Evolutionary conservation across 2,113 vertebrate genomes (phyloP).

Genomic region (Plotosus lineatus): DNA sequence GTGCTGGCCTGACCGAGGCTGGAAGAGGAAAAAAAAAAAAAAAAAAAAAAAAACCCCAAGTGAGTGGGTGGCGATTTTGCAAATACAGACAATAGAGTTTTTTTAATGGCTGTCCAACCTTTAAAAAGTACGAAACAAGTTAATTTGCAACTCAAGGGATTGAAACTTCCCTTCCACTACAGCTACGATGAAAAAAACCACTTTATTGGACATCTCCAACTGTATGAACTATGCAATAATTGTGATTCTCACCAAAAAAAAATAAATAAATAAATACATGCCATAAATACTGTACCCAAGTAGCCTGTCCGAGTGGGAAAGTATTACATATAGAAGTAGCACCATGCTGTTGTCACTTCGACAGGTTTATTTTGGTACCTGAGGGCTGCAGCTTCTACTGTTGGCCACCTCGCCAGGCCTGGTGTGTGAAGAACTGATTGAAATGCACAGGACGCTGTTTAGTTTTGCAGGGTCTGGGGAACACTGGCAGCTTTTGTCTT

Average conservation of each 20-base stretch:
- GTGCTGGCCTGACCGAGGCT: slow-evolving; percentile 66
- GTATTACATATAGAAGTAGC: slow-evolving; percentile 10
- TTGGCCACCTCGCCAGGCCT: slow-evolving; percentile 55
- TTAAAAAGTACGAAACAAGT: slow-evolving; percentile 69
- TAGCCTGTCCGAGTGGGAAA: neutral
- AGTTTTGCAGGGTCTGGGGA: slow-evolving; percentile 59
- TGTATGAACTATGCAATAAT: neutral
- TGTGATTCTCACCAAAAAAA: neutral
- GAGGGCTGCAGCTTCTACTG: slow-evolving; percentile 48
- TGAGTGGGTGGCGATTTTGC: slow-evolving; percentile 68
- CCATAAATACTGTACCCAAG: neutral
- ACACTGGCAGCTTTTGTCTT: slow-evolving; percentile 65
- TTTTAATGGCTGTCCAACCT: slow-evolving; percentile 71
- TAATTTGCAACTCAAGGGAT: slow-evolving; percentile 65
- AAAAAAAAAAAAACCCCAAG: slow-evolving; percentile 64
- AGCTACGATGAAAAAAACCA: neutral
- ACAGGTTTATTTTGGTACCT: slow-evolving; percentile 46
- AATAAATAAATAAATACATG: too few relatives aligned
- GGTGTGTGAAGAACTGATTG: slow-evolving; percentile 64
- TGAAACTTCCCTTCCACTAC: slow-evolving; percentile 37
- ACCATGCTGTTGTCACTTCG: neutral
- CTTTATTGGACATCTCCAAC: neutral
- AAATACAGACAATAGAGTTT: slow-evolving; percentile 72
- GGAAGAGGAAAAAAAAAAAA: slow-evolving; percentile 63
- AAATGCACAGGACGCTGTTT: slow-evolving; percentile 62